Base-by-base conservation (phyloP, 1,140 invertebrate genomes). In the Musca domestica region DNA sequence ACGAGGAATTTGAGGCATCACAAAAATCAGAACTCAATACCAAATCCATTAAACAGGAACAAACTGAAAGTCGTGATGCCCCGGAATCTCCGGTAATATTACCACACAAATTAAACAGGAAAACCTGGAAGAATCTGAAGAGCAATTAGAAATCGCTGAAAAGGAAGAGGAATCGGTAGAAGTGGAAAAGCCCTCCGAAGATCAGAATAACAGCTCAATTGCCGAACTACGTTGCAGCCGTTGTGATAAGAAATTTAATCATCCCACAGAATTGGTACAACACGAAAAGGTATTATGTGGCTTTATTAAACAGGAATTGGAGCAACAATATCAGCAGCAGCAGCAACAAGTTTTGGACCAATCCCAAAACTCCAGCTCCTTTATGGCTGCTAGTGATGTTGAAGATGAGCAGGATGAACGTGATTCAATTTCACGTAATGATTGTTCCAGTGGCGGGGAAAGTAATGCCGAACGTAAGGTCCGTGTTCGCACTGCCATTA, bases 401-500 rank as follows among this genome's bases (percentile, higher is more conserved):
- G 84, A 87, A 48, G 87, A 87, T 51, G 87, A 88, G 46, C 83
- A 83, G 17, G 84, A 86, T 64, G 87, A 86, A 63, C 85, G 86
- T 63, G 73, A 76, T 22, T 82, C 80, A 3, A 84, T 85, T 69
- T 81, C 80, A 15, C 84, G 86, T 41, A 81, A 83, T n/a, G 72
- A 75, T 51, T 72, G 74, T 23, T 73, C 74, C 27, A 75, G 70
- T 34, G 67, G 75, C 49, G 85, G 85, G 4, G 56, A 61, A 34
- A 61, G 56, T 34, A 82, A 85, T 27, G 88, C 87, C 70, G 91
- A 91, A 46, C 86, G 91, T 71, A 93, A 94, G 79, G 91, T 92
- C 1, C 87, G 96, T 69, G 95, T 96, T 2, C 88, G 96, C 34
- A 97, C 95, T 3, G 89, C 96, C 54, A 93, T 98, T 66, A 94